Evolutionary conservation across 2,888 invertebrate genomes (phyloP).

Genomic region (Epinotia brunnichana): DNA sequence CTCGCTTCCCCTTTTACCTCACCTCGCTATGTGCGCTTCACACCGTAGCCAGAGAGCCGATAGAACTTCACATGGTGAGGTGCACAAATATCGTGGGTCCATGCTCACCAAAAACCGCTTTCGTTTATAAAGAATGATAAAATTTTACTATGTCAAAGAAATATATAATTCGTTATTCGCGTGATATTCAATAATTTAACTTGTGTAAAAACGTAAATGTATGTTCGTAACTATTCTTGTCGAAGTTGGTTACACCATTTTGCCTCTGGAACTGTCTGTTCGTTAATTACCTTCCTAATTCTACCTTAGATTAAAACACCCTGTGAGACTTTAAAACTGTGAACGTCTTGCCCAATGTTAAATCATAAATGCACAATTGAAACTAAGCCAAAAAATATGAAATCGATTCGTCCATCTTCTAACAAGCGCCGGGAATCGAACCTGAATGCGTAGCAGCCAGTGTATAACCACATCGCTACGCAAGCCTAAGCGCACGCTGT

Average conservation of each 20-base stretch:
- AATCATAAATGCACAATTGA: conserved; percentile 52
- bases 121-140: neutral
- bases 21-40: no score
- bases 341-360: conserved; percentile 57
- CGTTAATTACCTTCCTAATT: conserved; percentile 65
- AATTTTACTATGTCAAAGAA: neutral
- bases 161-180: neutral
- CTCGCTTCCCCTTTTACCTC: no score
- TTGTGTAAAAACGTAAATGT: conserved; percentile 4
- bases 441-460: no score
- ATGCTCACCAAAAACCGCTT: no score
- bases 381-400: conserved; percentile 20
- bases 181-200: conserved; percentile 6
- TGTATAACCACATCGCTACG: no score
- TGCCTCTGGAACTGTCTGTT: conserved; percentile 50
- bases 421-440: no score
- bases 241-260: conserved; percentile 33
- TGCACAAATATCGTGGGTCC: no score
- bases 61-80: no score
- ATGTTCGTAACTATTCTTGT: conserved; percentile 14
- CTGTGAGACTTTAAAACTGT: conserved; percentile 66
- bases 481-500: no score
- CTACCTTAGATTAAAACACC: conserved; percentile 82
- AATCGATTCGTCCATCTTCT: neutral
- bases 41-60: no score